Evolutionary conservation across 2,888 invertebrate genomes (phyloP), one percentile per base, ranked within the genome.

Genomic region (Mylabris sibirica): DNA sequence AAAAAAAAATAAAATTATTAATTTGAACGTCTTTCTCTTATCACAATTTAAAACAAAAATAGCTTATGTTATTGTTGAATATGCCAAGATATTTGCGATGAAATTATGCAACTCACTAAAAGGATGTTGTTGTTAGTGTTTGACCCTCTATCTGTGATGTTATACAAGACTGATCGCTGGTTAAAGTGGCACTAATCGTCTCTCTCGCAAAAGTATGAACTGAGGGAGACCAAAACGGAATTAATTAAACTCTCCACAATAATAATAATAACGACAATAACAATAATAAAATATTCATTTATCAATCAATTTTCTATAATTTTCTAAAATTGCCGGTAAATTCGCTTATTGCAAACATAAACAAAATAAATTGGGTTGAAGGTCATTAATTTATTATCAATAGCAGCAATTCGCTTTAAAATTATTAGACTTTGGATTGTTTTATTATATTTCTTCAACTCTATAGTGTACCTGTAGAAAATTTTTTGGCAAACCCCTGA

Each of bases 71-170:
- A 17, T 49, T 20, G 6, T 49, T 41, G 11, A 38, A 34, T n/a
- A n/a, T n/a, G n/a, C n/a, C n/a, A 38, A 38, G 11, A 11, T 44
- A 41, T 44, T 44, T 17, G 5, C n/a, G 12, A 38, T 12, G 38
- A 12, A 8, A 17, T 44, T 44, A 44, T 44, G 44, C 17, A 44
- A 44, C n/a, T 49, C 2, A 20, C 17, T 20, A 49, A 11, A 11
- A 49, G 49, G 49, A 49, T 49, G 49, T 49, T 49, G 49, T 20
- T 44, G n/a, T n/a, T 35, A 14, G 44, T 44, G 44, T n/a, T 38
- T n/a, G 44, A 44, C 44, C 44, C 44, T 44, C 44, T 44, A 44
- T 44, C 17, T n/a, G n/a, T 41, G 35, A 11, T 12, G 30, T 30
- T 30, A 30, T 17, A 44, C 44, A 44, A 44, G 44, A 44, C 44